Evolutionary conservation across 2,888 invertebrate genomes (phyloP).

Genomic region (Dryocosmus kuriphilus): DNA sequence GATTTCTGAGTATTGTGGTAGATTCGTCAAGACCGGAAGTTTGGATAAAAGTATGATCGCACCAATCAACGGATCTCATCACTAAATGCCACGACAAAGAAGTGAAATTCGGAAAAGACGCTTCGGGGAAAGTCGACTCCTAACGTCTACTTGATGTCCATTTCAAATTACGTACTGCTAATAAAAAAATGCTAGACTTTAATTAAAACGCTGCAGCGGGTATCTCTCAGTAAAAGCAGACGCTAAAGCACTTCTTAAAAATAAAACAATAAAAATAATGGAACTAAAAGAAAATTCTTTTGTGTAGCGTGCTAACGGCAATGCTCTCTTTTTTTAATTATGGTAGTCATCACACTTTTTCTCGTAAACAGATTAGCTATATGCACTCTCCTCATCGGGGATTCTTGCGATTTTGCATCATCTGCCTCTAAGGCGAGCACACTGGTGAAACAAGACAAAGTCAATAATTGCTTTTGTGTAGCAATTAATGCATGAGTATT

Average conservation of each 20-base stretch:
- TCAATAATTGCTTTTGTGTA: conserved; percentile 24
- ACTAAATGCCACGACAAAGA: background rate
- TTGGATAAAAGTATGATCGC: background rate
- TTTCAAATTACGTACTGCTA: conserved; percentile 58
- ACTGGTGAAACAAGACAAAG: conserved; percentile 39
- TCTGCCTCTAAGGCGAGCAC: conserved; percentile 37
- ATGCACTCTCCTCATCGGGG: conserved; percentile 7
- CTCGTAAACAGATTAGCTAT: conserved; percentile 27
- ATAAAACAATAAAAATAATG: conserved; percentile 54
- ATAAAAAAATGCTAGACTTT: conserved; percentile 46
- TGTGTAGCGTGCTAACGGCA: conserved; percentile 56
- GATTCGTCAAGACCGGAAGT: background rate
- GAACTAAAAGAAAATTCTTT: conserved; percentile 57
- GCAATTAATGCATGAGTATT: conserved; percentile 20
- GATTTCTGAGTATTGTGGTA: conserved; percentile 30
- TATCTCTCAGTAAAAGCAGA: conserved; percentile 48
- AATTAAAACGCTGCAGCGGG: conserved; percentile 51
- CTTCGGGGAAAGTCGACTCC: conserved; percentile 52
- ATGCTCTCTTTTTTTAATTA: conserved; percentile 41
- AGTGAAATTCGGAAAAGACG: conserved; percentile 27
- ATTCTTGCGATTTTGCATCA: conserved; percentile 26
- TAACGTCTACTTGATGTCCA: conserved; percentile 51
- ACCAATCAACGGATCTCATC: conserved; percentile 25
- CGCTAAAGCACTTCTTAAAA: conserved; percentile 50
- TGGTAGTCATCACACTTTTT: conserved; percentile 34